These are phyloP conservation scores for Orcinus orca DNA, from an alignment of 2,113 vertebrate genomes.

Conservation along the genomic window DNA sequence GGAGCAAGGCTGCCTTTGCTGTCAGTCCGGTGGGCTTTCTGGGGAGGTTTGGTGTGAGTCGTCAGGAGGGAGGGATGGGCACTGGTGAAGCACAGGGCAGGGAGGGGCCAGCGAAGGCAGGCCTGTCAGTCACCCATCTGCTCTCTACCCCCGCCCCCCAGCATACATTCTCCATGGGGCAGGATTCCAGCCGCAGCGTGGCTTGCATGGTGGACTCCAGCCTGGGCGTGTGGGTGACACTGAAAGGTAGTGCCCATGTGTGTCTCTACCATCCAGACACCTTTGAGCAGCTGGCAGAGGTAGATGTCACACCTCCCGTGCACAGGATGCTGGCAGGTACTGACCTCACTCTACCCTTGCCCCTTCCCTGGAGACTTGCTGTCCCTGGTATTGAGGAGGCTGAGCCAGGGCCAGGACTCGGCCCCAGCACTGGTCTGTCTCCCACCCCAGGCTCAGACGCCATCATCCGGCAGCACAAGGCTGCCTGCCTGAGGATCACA, in stretches of 20 bases:
- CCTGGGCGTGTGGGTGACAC: constrained; percentile 92
- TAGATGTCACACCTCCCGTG: constrained; percentile 95
- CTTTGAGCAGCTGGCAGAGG: constrained; percentile 93
- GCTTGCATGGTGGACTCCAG: constrained; percentile 94
- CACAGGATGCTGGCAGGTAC: constrained; percentile 99
- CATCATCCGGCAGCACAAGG: constrained; percentile 98
- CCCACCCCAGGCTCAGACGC: constrained; percentile 91
- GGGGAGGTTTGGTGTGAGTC: not conserved
- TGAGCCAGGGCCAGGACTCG: not conserved
- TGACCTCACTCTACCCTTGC: not conserved
- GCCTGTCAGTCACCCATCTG: not conserved
- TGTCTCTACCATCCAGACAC: constrained; percentile 93
- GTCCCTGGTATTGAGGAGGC: not conserved
- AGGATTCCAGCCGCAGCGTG: constrained; percentile 92
- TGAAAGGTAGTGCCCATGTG: constrained; percentile 97
- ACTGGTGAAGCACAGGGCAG: not conserved
- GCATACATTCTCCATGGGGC: constrained; percentile 93
- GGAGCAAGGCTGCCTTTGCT: not conserved
- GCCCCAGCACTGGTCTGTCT: not conserved
- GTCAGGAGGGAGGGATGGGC: not conserved
- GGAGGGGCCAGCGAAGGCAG: not conserved
- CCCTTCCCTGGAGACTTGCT: no score
- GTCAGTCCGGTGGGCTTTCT: not conserved
- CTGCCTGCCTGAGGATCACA: constrained; percentile 96
- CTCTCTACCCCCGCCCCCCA: constrained; percentile 43